Base-by-base conservation (phyloP, 2,888 invertebrate genomes). In the Digitonthophagus gazella region DNA sequence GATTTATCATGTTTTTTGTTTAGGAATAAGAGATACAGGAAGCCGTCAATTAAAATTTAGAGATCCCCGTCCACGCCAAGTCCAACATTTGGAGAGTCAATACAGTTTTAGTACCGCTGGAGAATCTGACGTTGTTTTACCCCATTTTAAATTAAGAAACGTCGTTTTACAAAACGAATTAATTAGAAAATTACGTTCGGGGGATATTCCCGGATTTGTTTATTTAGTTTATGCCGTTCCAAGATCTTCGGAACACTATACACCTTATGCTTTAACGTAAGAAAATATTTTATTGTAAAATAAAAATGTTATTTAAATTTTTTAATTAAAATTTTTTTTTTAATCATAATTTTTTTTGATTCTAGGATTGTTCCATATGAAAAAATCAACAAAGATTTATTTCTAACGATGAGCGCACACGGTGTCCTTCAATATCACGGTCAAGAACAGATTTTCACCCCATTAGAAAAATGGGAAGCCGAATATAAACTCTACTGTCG, bases 401-500 rank as follows among this genome's bases (percentile, higher is more conserved):
- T 90, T 79, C 89, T 92, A 76, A 96, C 95, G 0, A 91, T 96
- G 74, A 93, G 95, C 74, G 84, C 88, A 2, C 88, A 90, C 77
- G 96, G 96, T 0, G 93, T 95, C 0, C 90, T 93, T n/a, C 91
- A 92, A 76, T 90, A 89, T 80, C 87, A 84, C 66, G 80, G 86
- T 11, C 88, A 87, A 67, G 94, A 94, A 79, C 90, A 91, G 81
- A 89, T 89, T 11, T 95, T 93, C 78, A 93, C 93, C 0, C 87
- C 91, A 6, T 84, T 96, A 3, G 86, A 89, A 15, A 86, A 89
- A 71, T 96, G 95, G 95, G 92, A 93, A 78, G 88, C 88, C 69
- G 95, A 95, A 78, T 95, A 93, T 77, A 87, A 87, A n/a, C 89
- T 89, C 80, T 95, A 93, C 78, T 86, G 90, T 56, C 86, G 91